These are phyloP conservation scores for Apamea epomidion DNA, from an alignment of 2,888 invertebrate species.

Conservation along the genomic window DNA sequence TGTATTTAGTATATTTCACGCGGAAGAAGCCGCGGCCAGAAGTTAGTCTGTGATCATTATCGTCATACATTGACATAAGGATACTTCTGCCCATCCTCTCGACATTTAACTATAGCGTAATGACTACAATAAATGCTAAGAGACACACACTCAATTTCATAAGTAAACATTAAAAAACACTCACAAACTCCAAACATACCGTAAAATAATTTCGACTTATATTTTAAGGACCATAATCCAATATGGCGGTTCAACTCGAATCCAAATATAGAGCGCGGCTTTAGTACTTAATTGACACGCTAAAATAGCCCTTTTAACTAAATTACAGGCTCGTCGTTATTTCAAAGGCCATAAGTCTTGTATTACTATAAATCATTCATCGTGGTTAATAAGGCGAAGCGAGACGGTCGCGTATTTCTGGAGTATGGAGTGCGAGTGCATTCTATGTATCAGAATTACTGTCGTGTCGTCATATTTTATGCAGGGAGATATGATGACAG, in stretches of 20 bases:
- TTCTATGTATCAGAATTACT: conserved; percentile 8
- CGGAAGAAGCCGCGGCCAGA: too few species aligned
- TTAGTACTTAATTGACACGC: conserved; percentile 67
- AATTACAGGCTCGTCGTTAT: conserved; percentile 68
- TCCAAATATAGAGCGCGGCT: conserved; percentile 55
- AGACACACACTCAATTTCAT: conserved; percentile 7
- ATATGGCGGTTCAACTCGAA: conserved; percentile 42
- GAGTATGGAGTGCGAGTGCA: conserved; percentile 17
- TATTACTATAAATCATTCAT: conserved; percentile 79
- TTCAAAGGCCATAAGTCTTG: conserved; percentile 73
- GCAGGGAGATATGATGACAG: neutral
- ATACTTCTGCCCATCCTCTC: neutral
- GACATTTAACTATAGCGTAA: neutral
- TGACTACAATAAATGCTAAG: neutral
- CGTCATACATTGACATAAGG: too few species aligned
- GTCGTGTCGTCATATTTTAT: neutral
- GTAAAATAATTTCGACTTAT: conserved; percentile 29
- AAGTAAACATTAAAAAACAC: conserved; percentile 39
- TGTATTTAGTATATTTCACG: too few species aligned
- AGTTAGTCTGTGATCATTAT: too few species aligned
- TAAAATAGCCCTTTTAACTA: conserved; percentile 68
- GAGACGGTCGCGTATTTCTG: conserved; percentile 65
- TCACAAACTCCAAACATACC: conserved; percentile 21
- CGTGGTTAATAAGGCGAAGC: conserved; percentile 72
- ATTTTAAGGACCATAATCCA: conserved; percentile 40